These are phyloP conservation scores for Drosophila melanosoma DNA, from an alignment of 2,888 invertebrate species.

Conservation along the genomic window DNA sequence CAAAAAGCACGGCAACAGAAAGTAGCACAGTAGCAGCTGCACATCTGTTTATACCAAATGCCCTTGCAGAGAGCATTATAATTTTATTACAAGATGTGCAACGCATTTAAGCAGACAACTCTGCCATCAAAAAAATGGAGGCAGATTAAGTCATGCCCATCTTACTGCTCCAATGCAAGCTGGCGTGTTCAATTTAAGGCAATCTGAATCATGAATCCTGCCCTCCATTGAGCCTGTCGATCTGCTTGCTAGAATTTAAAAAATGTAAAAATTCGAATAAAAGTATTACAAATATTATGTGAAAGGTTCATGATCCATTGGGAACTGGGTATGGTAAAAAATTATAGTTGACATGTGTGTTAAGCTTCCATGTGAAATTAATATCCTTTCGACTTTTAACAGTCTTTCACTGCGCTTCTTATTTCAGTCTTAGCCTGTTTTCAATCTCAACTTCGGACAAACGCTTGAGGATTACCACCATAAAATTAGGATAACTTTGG, in stretches of 20 bases:
- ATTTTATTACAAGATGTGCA: slow-evolving; percentile 1
- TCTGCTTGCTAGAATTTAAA: neutral
- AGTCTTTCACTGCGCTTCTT: neutral
- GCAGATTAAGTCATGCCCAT: neutral
- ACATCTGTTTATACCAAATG: slow-evolving; percentile 7
- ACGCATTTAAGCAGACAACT: neutral
- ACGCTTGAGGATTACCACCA: neutral
- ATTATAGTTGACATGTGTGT: neutral
- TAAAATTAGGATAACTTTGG: neutral
- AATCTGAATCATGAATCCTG: neutral
- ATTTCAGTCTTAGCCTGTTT: neutral
- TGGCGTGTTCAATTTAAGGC: neutral
- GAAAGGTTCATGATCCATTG: neutral
- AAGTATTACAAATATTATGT: neutral
- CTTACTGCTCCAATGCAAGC: neutral
- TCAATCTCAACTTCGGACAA: neutral
- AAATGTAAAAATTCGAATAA: neutral
- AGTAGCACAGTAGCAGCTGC: slow-evolving; percentile 42
- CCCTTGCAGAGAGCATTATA: neutral
- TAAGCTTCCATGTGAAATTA: neutral
- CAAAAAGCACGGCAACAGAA: slow-evolving; percentile 61
- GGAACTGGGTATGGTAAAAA: neutral
- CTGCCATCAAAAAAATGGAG: neutral
- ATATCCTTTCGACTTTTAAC: neutral
- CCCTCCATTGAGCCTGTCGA: neutral